Percentiles rank a stretch among this genome's conserved stretches.
Conservation (phyloP, 1,140 invertebrate species). For the Papilio aristodemus region DNA sequence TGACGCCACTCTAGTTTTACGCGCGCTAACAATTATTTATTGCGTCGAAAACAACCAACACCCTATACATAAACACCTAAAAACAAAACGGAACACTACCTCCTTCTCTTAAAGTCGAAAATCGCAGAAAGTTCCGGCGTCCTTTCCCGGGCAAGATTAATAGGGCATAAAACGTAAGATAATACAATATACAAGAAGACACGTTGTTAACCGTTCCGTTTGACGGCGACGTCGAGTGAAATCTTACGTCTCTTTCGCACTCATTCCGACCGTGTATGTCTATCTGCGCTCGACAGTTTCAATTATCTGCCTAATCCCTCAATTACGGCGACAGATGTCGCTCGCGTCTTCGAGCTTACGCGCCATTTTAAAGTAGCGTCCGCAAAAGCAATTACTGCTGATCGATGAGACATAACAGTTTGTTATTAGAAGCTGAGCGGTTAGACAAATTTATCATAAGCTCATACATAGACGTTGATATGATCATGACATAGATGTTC, state of each 20-base stretch:
- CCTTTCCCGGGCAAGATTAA: constrained; percentile 71
- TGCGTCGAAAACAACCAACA: constrained; percentile 60
- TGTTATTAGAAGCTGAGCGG: constrained; percentile 42
- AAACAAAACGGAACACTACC: constrained; percentile 20
- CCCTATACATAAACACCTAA: constrained; percentile 23
- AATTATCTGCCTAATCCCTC: constrained; percentile 80
- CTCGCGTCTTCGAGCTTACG: constrained; percentile 76
- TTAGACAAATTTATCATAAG: constrained; percentile 36
- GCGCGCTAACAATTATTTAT: constrained; percentile 77
- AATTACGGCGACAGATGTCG: constrained; percentile 80
- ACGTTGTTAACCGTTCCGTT: constrained; percentile 77
- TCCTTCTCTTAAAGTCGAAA: constrained; percentile 37
- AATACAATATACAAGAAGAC: constrained; percentile 80
- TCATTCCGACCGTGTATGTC: constrained; percentile 28
- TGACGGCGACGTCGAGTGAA: constrained; percentile 53
- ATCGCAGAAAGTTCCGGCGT: constrained; percentile 41
- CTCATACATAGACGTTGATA: too few species aligned
- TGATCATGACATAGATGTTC: too few species aligned
- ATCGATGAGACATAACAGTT: constrained; percentile 51
- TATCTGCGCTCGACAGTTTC: constrained; percentile 68
- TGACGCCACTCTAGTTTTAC: constrained; percentile 71
- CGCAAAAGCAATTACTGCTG: constrained; percentile 71
- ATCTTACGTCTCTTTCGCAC: constrained; percentile 52
- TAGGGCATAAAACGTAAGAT: constrained; percentile 79
- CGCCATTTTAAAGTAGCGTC: constrained; percentile 78